These are phyloP conservation scores for Anthopleura xanthogrammica DNA, from an alignment of 92 coral and sea anemone species.

Conservation along the genomic window DNA sequence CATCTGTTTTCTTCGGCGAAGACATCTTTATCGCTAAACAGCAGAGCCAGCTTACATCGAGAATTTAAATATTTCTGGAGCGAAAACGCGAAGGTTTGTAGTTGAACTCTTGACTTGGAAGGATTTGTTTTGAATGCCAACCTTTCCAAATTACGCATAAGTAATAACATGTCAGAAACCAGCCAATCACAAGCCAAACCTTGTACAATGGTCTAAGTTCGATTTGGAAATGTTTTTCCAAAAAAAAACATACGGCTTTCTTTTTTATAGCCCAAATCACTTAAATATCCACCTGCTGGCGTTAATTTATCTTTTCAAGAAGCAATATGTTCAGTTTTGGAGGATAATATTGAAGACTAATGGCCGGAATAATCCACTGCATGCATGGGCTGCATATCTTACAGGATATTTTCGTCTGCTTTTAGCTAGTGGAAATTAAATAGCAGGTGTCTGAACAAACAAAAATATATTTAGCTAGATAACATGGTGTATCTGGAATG, in stretches of 20 bases:
- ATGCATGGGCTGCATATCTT: neutral
- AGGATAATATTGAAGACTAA: neutral
- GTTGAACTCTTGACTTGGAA: conserved; percentile 1
- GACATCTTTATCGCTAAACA: neutral
- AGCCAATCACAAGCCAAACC: neutral
- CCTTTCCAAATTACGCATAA: neutral
- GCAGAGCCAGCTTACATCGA: neutral
- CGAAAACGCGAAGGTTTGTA: neutral
- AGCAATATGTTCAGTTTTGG: neutral
- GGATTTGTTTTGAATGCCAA: neutral
- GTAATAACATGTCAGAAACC: neutral
- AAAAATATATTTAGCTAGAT: no score
- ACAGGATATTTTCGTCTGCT: neutral
- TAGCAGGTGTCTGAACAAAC: no score
- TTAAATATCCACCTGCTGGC: neutral
- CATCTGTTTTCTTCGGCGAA: neutral
- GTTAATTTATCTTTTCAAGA: neutral
- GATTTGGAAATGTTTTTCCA: neutral
- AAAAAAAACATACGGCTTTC: neutral
- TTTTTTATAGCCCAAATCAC: neutral
- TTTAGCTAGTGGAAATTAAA: no score
- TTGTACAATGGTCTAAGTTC: neutral
- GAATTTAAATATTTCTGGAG: neutral
- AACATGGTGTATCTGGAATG: neutral
- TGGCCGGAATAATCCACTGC: neutral